These are phyloP conservation scores for Sciurus vulgaris DNA, from an alignment of 2,797 vertebrate genomes.

Conservation along the genomic window DNA sequence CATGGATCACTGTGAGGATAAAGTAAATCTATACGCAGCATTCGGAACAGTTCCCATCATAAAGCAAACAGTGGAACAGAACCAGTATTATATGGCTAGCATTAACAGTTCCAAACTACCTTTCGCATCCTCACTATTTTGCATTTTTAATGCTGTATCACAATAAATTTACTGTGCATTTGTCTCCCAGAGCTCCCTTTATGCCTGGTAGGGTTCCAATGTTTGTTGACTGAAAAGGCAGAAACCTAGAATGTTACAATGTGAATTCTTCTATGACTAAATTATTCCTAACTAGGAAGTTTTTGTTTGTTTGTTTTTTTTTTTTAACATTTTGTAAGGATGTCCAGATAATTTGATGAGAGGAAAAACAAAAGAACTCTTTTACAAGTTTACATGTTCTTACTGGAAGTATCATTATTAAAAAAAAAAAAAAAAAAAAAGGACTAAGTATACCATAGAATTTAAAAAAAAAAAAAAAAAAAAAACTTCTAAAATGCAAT, in stretches of 20 bases:
- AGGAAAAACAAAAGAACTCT: neutral
- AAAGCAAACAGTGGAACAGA: neutral
- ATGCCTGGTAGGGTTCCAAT: neutral
- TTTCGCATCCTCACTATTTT: neutral
- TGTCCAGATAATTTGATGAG: conserved; percentile 37
- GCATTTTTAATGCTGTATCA: neutral
- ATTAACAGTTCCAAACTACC: neutral
- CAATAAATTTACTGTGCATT: neutral
- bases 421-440: conserved; percentile 29
- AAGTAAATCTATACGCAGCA: neutral
- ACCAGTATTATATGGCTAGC: neutral
- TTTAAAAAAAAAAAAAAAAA: neutral
- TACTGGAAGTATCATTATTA: neutral
- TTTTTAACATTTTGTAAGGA: conserved; percentile 43
- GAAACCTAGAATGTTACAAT: neutral
- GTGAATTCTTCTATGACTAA: neutral
- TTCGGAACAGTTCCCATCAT: neutral
- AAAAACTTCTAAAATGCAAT: neutral
- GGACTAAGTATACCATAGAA: conserved; percentile 44
- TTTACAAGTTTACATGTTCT: conserved; percentile 30
- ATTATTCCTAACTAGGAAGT: neutral
- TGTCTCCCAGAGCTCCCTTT: neutral
- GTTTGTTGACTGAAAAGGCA: neutral
- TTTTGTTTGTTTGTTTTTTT: too few species aligned
- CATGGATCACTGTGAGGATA: neutral